Base-by-base conservation (phyloP, 1,140 invertebrate species). In the Diuraphis noxia region DNA sequence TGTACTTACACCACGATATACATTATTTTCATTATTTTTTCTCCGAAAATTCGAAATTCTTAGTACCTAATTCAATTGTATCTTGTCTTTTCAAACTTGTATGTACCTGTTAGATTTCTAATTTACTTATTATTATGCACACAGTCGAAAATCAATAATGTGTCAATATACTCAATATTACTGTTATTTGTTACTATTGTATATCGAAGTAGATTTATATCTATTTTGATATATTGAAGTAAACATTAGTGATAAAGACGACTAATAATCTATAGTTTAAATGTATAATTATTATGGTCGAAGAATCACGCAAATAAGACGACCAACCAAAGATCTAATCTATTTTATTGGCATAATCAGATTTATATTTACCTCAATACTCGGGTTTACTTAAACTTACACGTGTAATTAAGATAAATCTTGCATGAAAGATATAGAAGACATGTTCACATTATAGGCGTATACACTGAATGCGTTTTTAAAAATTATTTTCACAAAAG, bases 321-420 rank as follows among this genome's bases (percentile, higher is more conserved):
- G 21, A 79, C 6, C 9, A 13, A 40, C 13, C 13, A 82, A 30
- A 1, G 36, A 41, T 82, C 0, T 85, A 21, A 43, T 43, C 17
- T 85, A 30, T 40, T 38, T 81, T 81, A 40, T 79, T 36, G 36
- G 17, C 36, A 43, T 9, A 43, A 85, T 85, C 82, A 43, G 82
- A 85, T 43, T 85, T 46, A 43, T 6, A 8, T 43, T 40, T 41
- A 30, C 38, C 30, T 41, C 13, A 0, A 23, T 72, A 72, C 56
- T 85, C 41, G 21, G 5, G 19, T 85, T 85, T 43, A 43, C 25
- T 43, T 43, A 30, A 25, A 85, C 40, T 85, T 46, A 9, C 34
- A 85, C 82, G 46, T n/a, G 82, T 9, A 81, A 84, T 43, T 41
- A n/a, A 84, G 38, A 84, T 84, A 84, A 84, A 84, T 84, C 40